Base-by-base conservation (phyloP, 2,113 vertebrate species). In the Thymallus thymallus region DNA sequence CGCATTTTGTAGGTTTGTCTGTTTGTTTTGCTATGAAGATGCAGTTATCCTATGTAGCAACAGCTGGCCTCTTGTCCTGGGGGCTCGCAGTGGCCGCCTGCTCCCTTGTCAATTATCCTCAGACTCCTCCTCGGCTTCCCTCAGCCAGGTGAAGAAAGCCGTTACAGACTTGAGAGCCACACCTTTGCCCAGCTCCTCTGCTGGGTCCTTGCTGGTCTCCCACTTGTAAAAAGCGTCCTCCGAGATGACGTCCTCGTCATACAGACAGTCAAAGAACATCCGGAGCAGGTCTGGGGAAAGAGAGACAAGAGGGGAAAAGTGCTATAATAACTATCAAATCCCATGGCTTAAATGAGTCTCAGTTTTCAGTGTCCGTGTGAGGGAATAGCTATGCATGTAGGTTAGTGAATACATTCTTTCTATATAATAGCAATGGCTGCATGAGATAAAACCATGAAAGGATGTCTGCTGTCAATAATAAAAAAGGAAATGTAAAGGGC, bases 251-350 rank as follows among this genome's bases (percentile, higher is more conserved):
- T 99, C 98, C 90, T 98, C 98, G 0, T 99, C 98, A 4, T 99
- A 99, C 63, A 99, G 95, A 92, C 95, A 98, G 82, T 99, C 98
- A n/a, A 99, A 99, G 88, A 99, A 99, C 96, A 98, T 99, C 90
- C 97, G 94, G 66, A 99, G 91, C 79, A 99, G 82, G 89, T 98
- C 98, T 99, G 84, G 4, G 30, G 35, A 41, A 41, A 41, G 35
- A 41, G 35, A 41, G 71, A 65, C 23, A 18, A 32, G 24, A 66
- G 29, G 14, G 64, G 30, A 30, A 66, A 41, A 66, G 14, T 32
- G 30, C 16, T 20, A 32, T 66, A 20, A 66, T 32, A 20, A 20
- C 20, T 30, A 18, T 23, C 14, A 4, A 6, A 16, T 24, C 16
- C 16, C 48, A 16, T 16, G 1, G 3, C 16, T 51, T 5, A 51